A percentile compares a stretch with the other conserved stretches of the same genome.
phyloP scores from a whole-genome alignment of 2,797 vertebrate genomes.

The Enteromius fasciolatus region DNA sequence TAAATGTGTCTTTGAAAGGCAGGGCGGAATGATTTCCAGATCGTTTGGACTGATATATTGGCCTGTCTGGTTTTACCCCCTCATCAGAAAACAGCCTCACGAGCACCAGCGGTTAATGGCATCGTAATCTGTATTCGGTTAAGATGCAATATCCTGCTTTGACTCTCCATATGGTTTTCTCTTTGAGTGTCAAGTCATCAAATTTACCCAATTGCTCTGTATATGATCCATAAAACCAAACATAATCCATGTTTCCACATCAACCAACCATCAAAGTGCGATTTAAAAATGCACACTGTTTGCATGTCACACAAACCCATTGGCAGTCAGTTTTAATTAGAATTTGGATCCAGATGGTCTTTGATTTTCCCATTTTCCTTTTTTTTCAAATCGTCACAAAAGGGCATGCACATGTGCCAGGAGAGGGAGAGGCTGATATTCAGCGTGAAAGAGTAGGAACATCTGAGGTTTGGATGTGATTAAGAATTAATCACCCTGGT shows the following conservation, averaged over 20 bases:
- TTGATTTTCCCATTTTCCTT: slow-evolving; percentile 33
- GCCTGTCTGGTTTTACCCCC: slow-evolving; percentile 16
- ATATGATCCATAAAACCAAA: slow-evolving; percentile 37
- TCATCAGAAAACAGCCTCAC: slow-evolving; percentile 19
- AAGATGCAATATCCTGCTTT: slow-evolving; percentile 33
- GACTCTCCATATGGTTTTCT: slow-evolving; percentile 37
- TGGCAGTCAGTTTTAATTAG: slow-evolving; percentile 51
- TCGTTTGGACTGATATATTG: slow-evolving; percentile 32
- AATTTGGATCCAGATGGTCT: slow-evolving; percentile 43
- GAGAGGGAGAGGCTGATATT: slow-evolving; percentile 53
- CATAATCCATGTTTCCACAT: slow-evolving; percentile 31
- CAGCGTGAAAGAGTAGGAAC: slow-evolving; percentile 59
- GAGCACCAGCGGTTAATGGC: slow-evolving; percentile 4
- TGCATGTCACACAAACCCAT: slow-evolving; percentile 41
- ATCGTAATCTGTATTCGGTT: slow-evolving; percentile 38
- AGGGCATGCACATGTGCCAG: slow-evolving; percentile 43
- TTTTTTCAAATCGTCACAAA: slow-evolving; percentile 36
- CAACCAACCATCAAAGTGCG: slow-evolving; percentile 26
- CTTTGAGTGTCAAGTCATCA: slow-evolving; percentile 42
- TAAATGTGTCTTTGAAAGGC: slow-evolving; percentile 48
- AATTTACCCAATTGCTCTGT: slow-evolving; percentile 35
- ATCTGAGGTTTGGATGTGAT: slow-evolving; percentile 64
- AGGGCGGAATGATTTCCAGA: slow-evolving; percentile 18
- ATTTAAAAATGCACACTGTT: slow-evolving; percentile 46
- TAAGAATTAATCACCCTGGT: slow-evolving; percentile 61